These are phyloP conservation scores for Drosophila ambigua DNA, from an alignment of 1,140 invertebrate genomes.

Conservation along the genomic window DNA sequence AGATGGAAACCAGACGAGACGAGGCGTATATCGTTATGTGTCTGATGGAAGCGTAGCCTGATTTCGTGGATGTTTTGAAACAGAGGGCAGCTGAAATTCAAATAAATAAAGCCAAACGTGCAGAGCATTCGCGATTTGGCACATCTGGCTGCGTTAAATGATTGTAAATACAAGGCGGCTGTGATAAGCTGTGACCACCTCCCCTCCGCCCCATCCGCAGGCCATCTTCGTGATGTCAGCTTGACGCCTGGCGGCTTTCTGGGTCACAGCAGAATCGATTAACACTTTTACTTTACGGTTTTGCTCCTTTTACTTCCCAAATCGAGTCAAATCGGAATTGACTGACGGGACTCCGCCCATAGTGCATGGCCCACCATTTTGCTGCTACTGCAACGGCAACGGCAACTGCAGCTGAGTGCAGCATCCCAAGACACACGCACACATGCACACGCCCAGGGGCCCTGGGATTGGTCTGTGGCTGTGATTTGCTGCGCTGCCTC, in stretches of 20 bases:
- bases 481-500: constrained; percentile 26
- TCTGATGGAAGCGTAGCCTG: too few species aligned
- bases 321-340: not conserved
- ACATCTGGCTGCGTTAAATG: too few species aligned
- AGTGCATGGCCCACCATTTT: constrained; percentile 22
- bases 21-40: too few species aligned
- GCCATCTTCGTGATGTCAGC: too few species aligned
- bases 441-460: constrained; percentile 4
- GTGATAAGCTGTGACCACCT: not conserved
- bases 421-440: constrained; percentile 19
- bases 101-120: constrained; percentile 4
- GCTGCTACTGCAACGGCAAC: constrained; percentile 11
- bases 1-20: too few species aligned
- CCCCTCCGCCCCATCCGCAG: too few species aligned
- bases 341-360: too few species aligned
- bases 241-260: too few species aligned
- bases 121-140: not conserved
- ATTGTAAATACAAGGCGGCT: constrained; percentile 5
- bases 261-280: too few species aligned
- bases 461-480: constrained; percentile 40
- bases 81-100: constrained; percentile 9
- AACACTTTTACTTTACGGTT: too few species aligned
- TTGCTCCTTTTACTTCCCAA: too few species aligned
- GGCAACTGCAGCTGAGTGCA: constrained; percentile 13
- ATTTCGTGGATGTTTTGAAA: too few species aligned